Percentiles rank a stretch among this genome's conserved stretches.
Conservation (phyloP, 1,140 invertebrate species). For the Lineus longissimus region DNA sequence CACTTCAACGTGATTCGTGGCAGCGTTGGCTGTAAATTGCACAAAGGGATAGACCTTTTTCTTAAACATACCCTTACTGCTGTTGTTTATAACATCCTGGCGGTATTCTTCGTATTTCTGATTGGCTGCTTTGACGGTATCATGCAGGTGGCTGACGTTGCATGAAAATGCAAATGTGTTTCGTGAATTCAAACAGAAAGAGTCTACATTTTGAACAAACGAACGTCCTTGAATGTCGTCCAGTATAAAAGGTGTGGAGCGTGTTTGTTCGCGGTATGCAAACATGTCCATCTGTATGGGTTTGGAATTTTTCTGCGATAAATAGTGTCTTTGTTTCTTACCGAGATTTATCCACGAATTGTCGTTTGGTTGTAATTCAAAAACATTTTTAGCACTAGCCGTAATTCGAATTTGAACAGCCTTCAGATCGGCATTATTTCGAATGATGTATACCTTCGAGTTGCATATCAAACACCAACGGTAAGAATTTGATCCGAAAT, state of each 20-base stretch:
- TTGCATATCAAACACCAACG: neutral
- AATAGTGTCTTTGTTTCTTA: neutral
- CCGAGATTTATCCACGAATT: neutral
- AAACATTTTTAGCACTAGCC: neutral
- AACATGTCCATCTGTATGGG: neutral
- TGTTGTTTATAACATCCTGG: neutral
- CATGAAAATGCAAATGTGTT: neutral
- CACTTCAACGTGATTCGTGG: neutral
- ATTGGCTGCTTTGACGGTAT: neutral
- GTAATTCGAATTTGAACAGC: neutral
- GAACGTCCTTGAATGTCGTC: neutral
- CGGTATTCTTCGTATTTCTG: neutral
- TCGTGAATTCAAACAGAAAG: neutral
- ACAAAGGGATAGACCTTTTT: neutral
- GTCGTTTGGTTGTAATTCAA: neutral
- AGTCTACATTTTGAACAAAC: neutral
- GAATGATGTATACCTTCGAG: neutral
- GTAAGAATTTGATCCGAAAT: neutral
- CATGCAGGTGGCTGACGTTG: neutral
- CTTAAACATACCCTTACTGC: neutral
- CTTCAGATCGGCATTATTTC: neutral
- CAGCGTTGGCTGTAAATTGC: neutral
- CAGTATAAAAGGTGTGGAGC: neutral
- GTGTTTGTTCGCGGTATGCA: neutral
- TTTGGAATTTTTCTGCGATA: constrained; percentile 1